These are phyloP conservation scores for Laupala kohalensis DNA, from an alignment of 1,140 invertebrate genomes.

Conservation along the genomic window DNA sequence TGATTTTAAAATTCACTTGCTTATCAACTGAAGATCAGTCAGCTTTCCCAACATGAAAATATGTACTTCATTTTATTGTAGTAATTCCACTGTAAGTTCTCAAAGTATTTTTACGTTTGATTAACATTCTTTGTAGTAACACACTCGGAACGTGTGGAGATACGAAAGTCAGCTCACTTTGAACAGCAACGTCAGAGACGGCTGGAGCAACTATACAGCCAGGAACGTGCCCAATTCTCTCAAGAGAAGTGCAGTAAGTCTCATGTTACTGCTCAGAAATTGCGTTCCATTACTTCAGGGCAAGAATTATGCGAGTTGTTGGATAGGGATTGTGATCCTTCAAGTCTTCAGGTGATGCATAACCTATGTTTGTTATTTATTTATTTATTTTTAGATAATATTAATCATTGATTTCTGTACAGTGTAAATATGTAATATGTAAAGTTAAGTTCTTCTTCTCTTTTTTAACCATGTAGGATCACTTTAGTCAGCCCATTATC, in stretches of 20 bases:
- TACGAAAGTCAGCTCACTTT: conserved; percentile 24
- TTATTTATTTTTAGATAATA: too few species aligned
- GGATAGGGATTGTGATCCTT: conserved; percentile 23
- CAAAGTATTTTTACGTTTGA: neutral
- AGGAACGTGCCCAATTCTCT: conserved; percentile 27
- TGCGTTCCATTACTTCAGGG: conserved; percentile 3
- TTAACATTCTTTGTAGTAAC: conserved; percentile 27
- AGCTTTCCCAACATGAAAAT: too few species aligned
- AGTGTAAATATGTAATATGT: too few species aligned
- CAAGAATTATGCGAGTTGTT: conserved; percentile 20
- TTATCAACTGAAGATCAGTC: too few species aligned
- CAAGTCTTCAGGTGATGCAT: conserved; percentile 11
- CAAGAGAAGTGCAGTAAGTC: conserved; percentile 9
- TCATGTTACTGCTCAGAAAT: conserved; percentile 5
- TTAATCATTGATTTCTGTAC: too few species aligned
- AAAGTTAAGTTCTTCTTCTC: too few species aligned
- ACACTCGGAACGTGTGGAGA: conserved; percentile 34
- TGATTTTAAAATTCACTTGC: too few species aligned
- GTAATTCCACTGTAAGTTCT: too few species aligned
- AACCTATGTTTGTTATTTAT: conserved; percentile 2
- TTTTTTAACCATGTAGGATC: too few species aligned
- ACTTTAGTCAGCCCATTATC: too few species aligned
- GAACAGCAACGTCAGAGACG: conserved; percentile 25
- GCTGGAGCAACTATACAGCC: conserved; percentile 31
- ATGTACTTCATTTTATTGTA: too few species aligned